Evolutionary conservation across 2,888 invertebrate genomes (phyloP).

Genomic region (Ormyrus thymus): DNA sequence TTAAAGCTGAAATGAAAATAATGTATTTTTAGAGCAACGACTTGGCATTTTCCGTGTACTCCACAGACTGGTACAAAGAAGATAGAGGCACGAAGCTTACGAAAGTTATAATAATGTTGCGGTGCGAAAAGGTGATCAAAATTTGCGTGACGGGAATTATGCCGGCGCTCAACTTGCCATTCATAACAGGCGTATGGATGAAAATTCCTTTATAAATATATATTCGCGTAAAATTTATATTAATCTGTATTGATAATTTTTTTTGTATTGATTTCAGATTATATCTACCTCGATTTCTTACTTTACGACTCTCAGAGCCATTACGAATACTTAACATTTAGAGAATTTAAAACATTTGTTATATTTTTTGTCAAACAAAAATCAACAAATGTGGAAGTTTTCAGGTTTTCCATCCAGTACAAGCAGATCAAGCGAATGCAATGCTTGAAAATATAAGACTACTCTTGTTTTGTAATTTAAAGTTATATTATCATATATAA

Average conservation of each 20-base stretch:
- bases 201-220: too few relatives aligned
- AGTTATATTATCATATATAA: too few relatives aligned
- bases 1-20: not conserved
- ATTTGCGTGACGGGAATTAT: slow-evolving; percentile 35
- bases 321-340: slow-evolving; percentile 7
- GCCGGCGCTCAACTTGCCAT: slow-evolving; percentile 23
- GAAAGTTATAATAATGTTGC: slow-evolving; percentile 38
- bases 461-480: too few relatives aligned
- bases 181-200: slow-evolving; percentile 30
- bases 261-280: slow-evolving; percentile 12
- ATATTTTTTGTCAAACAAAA: too few relatives aligned
- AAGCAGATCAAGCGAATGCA: too few relatives aligned
- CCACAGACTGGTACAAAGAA: slow-evolving; percentile 8
- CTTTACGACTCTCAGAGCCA: slow-evolving; percentile 21
- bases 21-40: slow-evolving; percentile 22
- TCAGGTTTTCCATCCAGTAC: too few relatives aligned
- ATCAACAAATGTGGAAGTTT: too few relatives aligned
- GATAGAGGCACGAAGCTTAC: not conserved
- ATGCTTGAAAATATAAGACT: too few relatives aligned
- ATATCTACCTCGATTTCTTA: slow-evolving; percentile 34
- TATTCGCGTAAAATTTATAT: too few relatives aligned
- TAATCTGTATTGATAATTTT: not conserved
- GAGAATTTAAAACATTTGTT: not conserved
- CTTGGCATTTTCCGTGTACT: slow-evolving; percentile 20
- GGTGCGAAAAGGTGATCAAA: slow-evolving; percentile 31